phyloP scores from a whole-genome alignment of 2,888 invertebrate species.

The Metallyticus violacea region DNA sequence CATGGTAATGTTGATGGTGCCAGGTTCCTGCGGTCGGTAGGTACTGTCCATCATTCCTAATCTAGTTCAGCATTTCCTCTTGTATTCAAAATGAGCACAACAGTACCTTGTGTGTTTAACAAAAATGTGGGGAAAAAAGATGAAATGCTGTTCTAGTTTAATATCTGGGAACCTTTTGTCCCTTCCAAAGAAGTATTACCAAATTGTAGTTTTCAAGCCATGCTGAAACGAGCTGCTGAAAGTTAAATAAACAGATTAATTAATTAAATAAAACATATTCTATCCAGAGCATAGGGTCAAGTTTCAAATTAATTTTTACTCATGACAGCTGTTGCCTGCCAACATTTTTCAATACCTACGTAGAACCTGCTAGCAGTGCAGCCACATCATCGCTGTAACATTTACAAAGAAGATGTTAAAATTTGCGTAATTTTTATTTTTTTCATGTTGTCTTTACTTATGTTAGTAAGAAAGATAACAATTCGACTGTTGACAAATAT shows the following conservation, averaged over 20 bases:
- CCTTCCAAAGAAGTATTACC: not conserved
- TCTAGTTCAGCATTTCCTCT: not conserved
- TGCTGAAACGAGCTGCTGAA: not conserved
- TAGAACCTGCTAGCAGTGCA: no score
- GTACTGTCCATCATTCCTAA: constrained; percentile 10
- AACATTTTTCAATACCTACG: not conserved
- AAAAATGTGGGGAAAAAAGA: not conserved
- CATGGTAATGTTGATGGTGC: constrained; percentile 21
- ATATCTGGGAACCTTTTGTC: no score
- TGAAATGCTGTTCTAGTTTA: not conserved
- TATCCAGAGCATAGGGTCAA: not conserved
- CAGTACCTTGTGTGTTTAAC: not conserved
- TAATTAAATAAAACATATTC: no score
- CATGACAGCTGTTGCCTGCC: not conserved
- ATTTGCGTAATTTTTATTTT: no score
- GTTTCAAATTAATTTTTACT: not conserved
- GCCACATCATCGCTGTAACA: no score
- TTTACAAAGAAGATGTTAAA: no score
- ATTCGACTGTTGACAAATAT: no score
- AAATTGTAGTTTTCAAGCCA: not conserved
- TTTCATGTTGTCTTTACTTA: no score
- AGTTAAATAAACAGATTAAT: not conserved
- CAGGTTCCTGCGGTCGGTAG: constrained; percentile 17
- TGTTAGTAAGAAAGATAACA: no score
- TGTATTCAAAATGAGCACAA: no score